phyloP scores from a whole-genome alignment of 2,797 vertebrate genomes.

The Siniperca scherzeri region DNA sequence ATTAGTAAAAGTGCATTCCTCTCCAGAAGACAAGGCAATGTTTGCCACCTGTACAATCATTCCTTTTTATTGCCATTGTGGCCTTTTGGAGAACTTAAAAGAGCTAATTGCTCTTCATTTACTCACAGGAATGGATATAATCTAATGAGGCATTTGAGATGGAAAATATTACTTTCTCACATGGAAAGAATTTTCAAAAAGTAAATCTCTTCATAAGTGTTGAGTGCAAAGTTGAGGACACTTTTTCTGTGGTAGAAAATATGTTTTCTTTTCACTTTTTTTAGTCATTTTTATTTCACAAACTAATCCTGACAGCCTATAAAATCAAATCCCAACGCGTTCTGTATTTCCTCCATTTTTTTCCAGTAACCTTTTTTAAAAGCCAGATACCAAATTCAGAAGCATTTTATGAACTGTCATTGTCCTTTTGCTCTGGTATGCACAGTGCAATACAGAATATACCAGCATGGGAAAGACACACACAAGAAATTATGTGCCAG shows the following conservation, averaged over 20 bases:
- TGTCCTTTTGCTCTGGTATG: slow-evolving; percentile 29
- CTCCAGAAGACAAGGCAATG: slow-evolving; percentile 55
- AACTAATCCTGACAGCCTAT: slow-evolving; percentile 31
- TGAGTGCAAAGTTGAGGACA: slow-evolving; percentile 21
- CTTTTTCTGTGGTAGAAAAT: slow-evolving; percentile 15
- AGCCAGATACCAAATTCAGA: slow-evolving; percentile 37
- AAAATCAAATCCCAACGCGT: slow-evolving; percentile 40
- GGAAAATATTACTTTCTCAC: slow-evolving; percentile 48
- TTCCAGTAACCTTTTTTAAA: slow-evolving; percentile 24
- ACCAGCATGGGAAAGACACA: slow-evolving; percentile 43
- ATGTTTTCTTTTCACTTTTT: background rate
- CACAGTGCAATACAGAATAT: slow-evolving; percentile 40
- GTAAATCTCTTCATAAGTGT: slow-evolving; percentile 33
- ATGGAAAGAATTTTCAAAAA: slow-evolving; percentile 40
- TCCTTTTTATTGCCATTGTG: slow-evolving; percentile 68
- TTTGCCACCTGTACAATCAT: slow-evolving; percentile 67
- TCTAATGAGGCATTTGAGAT: slow-evolving; percentile 53
- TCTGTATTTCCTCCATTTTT: background rate
- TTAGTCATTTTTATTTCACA: slow-evolving; percentile 27
- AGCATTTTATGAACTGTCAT: slow-evolving; percentile 50
- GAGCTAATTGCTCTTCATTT: slow-evolving; percentile 72
- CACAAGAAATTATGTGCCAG: slow-evolving; percentile 58
- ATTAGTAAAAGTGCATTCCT: slow-evolving; percentile 72
- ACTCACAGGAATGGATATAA: slow-evolving; percentile 47
- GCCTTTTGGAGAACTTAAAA: slow-evolving; percentile 66